Conservation (phyloP, 2,888 invertebrate species). For the Drosophila subquinaria region DNA sequence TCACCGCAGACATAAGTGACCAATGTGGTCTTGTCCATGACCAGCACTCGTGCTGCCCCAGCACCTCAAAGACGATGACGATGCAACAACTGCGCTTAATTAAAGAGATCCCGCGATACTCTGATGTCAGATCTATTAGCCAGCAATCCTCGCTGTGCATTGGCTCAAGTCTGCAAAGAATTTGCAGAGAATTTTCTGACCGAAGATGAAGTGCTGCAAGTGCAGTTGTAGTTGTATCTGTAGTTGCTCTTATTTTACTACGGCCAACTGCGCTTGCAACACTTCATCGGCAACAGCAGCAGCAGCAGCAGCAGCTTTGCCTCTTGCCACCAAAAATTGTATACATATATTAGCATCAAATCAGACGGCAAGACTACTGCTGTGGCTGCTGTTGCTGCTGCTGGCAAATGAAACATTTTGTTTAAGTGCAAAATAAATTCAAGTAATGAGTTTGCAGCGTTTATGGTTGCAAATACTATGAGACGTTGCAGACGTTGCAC, state of each 20-base stretch:
- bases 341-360: slow-evolving; percentile 43
- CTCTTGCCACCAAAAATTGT: background rate
- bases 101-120: background rate
- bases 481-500: slow-evolving; percentile 39
- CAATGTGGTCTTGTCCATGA: slow-evolving; percentile 57
- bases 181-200: background rate
- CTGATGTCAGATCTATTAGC: background rate
- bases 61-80: background rate
- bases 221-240: background rate
- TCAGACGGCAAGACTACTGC: slow-evolving; percentile 36
- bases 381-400: slow-evolving; percentile 21
- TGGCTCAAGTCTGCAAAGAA: background rate
- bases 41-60: slow-evolving; percentile 18
- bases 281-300: slow-evolving; percentile 14
- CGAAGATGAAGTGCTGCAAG: slow-evolving; percentile 26
- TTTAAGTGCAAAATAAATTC: slow-evolving; percentile 82
- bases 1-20: slow-evolving; percentile 37
- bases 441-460: slow-evolving; percentile 79
- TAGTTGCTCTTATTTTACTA: background rate
- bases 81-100: slow-evolving; percentile 32
- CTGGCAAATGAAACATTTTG: slow-evolving; percentile 78
- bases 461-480: slow-evolving; percentile 42
- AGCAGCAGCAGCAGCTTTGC: background rate
- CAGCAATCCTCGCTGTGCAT: background rate
- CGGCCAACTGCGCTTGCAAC: slow-evolving; percentile 22